Evolutionary conservation across 2,888 invertebrate genomes (phyloP).

Genomic region (Lingula anatina): DNA sequence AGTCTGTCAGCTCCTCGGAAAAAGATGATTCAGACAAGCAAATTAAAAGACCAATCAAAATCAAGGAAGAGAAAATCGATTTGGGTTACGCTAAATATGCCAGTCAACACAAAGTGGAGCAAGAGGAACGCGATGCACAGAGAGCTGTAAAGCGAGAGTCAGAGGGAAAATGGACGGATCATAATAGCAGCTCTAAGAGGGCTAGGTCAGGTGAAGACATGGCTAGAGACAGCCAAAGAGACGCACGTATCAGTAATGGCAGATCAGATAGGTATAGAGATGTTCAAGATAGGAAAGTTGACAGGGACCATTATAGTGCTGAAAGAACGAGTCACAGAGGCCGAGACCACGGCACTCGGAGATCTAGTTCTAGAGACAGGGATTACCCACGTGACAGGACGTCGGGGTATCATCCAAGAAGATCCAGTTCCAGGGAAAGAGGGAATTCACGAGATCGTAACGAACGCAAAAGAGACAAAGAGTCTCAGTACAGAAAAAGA

Average conservation of each 20-base stretch:
- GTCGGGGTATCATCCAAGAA: background rate
- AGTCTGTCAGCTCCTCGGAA: background rate
- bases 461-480: background rate
- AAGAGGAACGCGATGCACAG: background rate
- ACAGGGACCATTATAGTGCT: background rate
- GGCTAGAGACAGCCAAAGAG: constrained; percentile 1
- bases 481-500: background rate
- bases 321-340: background rate
- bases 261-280: background rate
- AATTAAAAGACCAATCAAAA: constrained; percentile 3
- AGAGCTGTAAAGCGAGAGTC: constrained; percentile 4
- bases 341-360: constrained; percentile 1
- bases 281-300: constrained; percentile 1
- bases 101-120: constrained; percentile 1
- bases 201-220: constrained; percentile 1
- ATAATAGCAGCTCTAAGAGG: constrained; percentile 1
- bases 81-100: constrained; percentile 18
- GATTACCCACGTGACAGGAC: background rate
- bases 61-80: constrained; percentile 23
- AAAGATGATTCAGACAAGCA: background rate
- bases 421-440: background rate
- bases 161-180: constrained; percentile 3
- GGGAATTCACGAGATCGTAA: background rate
- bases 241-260: background rate
- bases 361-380: constrained; percentile 1